phyloP scores from a whole-genome alignment of 2,888 invertebrate genomes.

The Polyploca ridens region DNA sequence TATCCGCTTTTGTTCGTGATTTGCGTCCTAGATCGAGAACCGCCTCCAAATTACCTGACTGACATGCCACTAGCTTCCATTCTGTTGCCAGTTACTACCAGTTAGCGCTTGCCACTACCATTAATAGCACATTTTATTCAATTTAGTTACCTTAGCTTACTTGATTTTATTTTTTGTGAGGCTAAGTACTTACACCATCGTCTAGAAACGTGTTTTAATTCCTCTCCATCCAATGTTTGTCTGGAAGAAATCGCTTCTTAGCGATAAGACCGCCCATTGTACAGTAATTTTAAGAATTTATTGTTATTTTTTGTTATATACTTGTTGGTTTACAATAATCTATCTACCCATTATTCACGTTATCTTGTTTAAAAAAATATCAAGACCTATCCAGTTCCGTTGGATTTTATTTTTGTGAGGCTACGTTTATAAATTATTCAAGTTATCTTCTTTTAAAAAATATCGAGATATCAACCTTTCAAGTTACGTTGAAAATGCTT shows the following conservation, averaged over 20 bases:
- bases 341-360: too few species aligned
- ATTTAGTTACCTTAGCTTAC: conserved; percentile 30
- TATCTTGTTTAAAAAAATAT: too few species aligned
- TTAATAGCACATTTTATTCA: conserved; percentile 54
- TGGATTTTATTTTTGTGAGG: too few species aligned
- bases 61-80: conserved; percentile 63
- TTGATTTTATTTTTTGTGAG: background rate
- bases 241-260: too few species aligned
- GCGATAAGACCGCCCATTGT: too few species aligned
- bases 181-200: background rate
- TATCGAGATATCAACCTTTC: background rate
- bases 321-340: too few species aligned
- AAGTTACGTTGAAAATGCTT: background rate
- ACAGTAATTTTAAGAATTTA: too few species aligned
- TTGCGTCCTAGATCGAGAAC: conserved; percentile 36
- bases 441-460: background rate
- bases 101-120: conserved; percentile 56
- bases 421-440: too few species aligned
- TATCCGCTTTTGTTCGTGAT: conserved; percentile 25
- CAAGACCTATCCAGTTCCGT: too few species aligned
- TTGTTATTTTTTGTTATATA: too few species aligned
- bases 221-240: too few species aligned
- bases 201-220: too few species aligned
- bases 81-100: conserved; percentile 64
- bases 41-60: conserved; percentile 71